Conservation (phyloP, 2,888 invertebrate species). For the Ophonus ardosiacus region DNA sequence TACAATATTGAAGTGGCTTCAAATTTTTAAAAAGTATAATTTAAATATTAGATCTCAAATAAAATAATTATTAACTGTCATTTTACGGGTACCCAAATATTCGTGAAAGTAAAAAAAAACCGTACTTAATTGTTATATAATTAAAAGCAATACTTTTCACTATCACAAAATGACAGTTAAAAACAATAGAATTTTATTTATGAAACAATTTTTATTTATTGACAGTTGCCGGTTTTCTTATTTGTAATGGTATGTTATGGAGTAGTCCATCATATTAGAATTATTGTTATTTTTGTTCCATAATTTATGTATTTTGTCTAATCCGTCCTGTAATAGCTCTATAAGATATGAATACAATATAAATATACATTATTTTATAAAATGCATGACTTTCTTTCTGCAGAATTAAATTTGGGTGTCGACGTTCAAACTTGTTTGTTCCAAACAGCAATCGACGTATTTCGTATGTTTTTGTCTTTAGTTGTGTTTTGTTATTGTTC, state of each 20-base stretch:
- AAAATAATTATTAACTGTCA: not conserved
- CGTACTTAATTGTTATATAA: not conserved
- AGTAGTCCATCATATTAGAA: conserved; percentile 14
- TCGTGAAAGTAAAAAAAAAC: not conserved
- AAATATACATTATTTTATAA: conserved; percentile 60
- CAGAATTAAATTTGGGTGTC: too few relatives aligned
- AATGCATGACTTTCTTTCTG: conserved; percentile 8
- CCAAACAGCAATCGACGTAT: too few relatives aligned
- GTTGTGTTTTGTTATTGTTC: too few relatives aligned
- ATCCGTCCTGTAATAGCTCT: conserved; percentile 62
- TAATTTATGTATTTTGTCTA: conserved; percentile 60
- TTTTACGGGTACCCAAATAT: not conserved
- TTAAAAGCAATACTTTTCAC: not conserved
- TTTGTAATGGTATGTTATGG: conserved; percentile 39
- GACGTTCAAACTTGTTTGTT: too few relatives aligned
- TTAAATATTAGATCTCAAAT: not conserved
- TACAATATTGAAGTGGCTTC: not conserved
- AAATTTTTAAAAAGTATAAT: not conserved
- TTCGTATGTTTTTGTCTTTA: too few relatives aligned
- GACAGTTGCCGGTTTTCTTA: not conserved
- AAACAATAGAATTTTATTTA: not conserved
- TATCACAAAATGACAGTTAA: not conserved
- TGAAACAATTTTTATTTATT: not conserved
- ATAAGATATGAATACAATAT: conserved; percentile 56
- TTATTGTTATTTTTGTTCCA: conserved; percentile 54